Conservation (phyloP, 1,140 invertebrate species). For the Drosophila kanapiae region DNA sequence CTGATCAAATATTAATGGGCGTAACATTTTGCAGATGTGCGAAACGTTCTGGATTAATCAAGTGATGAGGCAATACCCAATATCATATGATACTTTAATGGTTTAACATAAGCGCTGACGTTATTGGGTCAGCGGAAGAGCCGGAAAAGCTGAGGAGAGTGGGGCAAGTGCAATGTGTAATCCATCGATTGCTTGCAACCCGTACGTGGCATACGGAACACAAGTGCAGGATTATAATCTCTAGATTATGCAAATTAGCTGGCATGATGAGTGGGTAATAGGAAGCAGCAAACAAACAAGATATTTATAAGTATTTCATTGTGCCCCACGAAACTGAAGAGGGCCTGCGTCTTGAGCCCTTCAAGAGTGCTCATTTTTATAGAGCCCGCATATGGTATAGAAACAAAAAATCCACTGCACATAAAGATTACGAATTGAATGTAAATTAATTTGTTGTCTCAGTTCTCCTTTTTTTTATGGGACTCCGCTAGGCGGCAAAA, state of each 20-base stretch:
- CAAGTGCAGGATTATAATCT: conserved; percentile 59
- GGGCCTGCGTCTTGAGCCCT: conserved; percentile 1
- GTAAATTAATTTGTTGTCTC: conserved; percentile 44
- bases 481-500: conserved; percentile 27
- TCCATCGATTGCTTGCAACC: conserved; percentile 60
- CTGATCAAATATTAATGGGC: neutral
- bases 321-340: conserved; percentile 11
- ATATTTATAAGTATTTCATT: conserved; percentile 43
- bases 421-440: conserved; percentile 47
- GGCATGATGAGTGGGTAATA: conserved; percentile 38
- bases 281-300: conserved; percentile 36
- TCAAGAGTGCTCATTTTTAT: conserved; percentile 13
- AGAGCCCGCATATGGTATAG: conserved; percentile 31
- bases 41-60: conserved; percentile 2
- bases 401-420: conserved; percentile 20
- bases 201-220: conserved; percentile 16
- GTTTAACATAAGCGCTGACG: conserved; percentile 4
- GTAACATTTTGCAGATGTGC: conserved; percentile 6
- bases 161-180: conserved; percentile 43
- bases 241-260: conserved; percentile 58
- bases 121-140: conserved; percentile 36
- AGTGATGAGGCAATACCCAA: conserved; percentile 28
- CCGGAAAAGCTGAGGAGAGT: conserved; percentile 3
- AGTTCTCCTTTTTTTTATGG: neutral
- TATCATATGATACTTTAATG: conserved; percentile 18